Evolutionary conservation across 2,888 invertebrate genomes (phyloP).

Genomic region (Rhyacophila evoluta): DNA sequence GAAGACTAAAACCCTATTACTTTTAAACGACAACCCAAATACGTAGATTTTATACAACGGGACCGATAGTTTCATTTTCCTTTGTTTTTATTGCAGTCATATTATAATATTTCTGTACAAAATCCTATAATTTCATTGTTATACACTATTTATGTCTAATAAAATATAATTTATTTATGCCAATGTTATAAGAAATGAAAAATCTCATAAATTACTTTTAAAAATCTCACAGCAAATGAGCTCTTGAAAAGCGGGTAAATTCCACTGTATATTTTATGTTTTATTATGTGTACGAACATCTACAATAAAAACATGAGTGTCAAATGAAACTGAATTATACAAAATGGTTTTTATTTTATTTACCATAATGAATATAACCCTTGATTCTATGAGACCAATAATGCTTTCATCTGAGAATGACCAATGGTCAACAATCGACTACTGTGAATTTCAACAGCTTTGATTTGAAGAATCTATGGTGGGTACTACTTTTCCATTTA

Average conservation of each 20-base stretch:
- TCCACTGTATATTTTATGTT: conserved; percentile 47
- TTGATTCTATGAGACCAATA: not conserved
- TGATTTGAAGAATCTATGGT: not conserved
- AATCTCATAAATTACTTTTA: conserved; percentile 39
- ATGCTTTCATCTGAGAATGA: conserved; percentile 3
- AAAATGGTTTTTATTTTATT: conserved; percentile 47
- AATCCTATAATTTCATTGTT: conserved; percentile 59
- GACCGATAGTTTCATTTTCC: conserved; percentile 65
- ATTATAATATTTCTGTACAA: conserved; percentile 53
- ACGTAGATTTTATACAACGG: conserved; percentile 51
- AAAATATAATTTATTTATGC: conserved; percentile 57
- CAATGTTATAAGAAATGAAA: conserved; percentile 43
- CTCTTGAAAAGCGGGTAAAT: conserved; percentile 55
- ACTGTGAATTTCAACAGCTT: conserved; percentile 3
- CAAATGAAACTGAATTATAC: conserved; percentile 70
- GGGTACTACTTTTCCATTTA: conserved; percentile 7
- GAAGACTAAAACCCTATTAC: conserved; percentile 25
- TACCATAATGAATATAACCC: conserved; percentile 1
- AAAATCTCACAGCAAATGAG: conserved; percentile 71
- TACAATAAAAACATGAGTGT: conserved; percentile 71
- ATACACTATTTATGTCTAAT: conserved; percentile 67
- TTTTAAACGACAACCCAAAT: conserved; percentile 45
- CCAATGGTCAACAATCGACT: not conserved
- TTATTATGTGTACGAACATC: conserved; percentile 63
- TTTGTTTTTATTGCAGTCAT: conserved; percentile 60